Evolutionary conservation across 2,888 invertebrate genomes (phyloP).

Genomic region (Glaucopsyche alexis): DNA sequence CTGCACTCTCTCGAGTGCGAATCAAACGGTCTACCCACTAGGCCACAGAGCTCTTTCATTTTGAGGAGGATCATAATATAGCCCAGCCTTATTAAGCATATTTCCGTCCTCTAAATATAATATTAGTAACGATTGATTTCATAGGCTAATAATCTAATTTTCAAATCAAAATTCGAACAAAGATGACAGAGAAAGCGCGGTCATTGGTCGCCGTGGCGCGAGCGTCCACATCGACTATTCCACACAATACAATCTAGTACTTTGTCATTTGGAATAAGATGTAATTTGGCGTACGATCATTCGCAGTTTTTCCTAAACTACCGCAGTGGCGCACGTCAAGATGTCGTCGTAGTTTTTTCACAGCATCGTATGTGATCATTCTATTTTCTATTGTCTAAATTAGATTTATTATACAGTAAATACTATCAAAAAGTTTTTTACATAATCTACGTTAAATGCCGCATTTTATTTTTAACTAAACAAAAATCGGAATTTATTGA

Average conservation of each 20-base stretch:
- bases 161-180: conserved; percentile 60
- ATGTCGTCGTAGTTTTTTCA: conserved; percentile 30
- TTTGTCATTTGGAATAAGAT: conserved; percentile 38
- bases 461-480: too few relatives aligned
- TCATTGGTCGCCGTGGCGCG: conserved; percentile 75
- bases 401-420: neutral
- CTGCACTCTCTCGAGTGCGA: too few relatives aligned
- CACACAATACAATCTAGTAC: conserved; percentile 23
- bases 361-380: neutral
- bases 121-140: neutral
- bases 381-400: neutral
- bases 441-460: too few relatives aligned
- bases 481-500: too few relatives aligned
- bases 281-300: conserved; percentile 34
- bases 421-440: too few relatives aligned
- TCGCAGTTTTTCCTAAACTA: conserved; percentile 59
- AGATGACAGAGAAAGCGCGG: conserved; percentile 76
- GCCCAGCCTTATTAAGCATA: too few relatives aligned
- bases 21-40: too few relatives aligned
- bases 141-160: conserved; percentile 61
- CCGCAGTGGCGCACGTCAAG: conserved; percentile 62
- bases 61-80: too few relatives aligned
- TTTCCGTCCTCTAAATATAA: too few relatives aligned
- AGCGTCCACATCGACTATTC: conserved; percentile 60
- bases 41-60: too few relatives aligned